Evolutionary conservation across 2,888 invertebrate species (phyloP).

Genomic region (Drosophila fungiperda): DNA sequence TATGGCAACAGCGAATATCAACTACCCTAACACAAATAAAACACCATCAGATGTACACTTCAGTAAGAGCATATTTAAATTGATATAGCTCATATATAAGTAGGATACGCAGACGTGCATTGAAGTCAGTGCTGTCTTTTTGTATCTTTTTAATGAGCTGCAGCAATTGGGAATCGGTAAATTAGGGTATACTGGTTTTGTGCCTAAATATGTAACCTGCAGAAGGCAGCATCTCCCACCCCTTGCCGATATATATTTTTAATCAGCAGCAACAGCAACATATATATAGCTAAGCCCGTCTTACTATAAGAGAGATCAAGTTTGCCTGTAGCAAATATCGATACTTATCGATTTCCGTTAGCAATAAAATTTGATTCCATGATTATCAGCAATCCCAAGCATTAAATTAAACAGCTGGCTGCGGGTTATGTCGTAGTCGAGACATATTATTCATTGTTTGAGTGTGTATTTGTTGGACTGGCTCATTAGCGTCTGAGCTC

Average conservation of each 20-base stretch:
- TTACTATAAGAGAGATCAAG: neutral
- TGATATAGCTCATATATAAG: neutral
- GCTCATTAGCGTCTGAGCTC: conserved; percentile 60
- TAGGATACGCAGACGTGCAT: neutral
- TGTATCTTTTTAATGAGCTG: conserved; percentile 23
- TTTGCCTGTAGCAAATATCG: too few species aligned
- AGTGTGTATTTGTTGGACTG: conserved; percentile 34
- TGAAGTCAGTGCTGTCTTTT: conserved; percentile 2
- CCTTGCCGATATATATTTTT: neutral
- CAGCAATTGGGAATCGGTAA: neutral
- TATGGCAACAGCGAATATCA: neutral
- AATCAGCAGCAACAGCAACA: neutral
- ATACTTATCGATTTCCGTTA: too few species aligned
- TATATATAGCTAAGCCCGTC: neutral
- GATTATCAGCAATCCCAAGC: neutral
- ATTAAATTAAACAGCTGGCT: neutral
- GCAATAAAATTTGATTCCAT: neutral
- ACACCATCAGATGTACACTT: neutral
- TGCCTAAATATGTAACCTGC: neutral
- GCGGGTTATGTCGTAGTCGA: neutral
- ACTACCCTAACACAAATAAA: conserved; percentile 19
- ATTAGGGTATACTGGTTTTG: neutral
- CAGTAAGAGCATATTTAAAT: neutral
- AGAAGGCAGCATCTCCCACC: neutral
- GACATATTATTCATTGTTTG: conserved; percentile 9